A percentile compares a stretch with the other conserved stretches of the same genome.
phyloP scores from a whole-genome alignment of 2,888 invertebrate genomes.

The Ceraclea dissimilis region DNA sequence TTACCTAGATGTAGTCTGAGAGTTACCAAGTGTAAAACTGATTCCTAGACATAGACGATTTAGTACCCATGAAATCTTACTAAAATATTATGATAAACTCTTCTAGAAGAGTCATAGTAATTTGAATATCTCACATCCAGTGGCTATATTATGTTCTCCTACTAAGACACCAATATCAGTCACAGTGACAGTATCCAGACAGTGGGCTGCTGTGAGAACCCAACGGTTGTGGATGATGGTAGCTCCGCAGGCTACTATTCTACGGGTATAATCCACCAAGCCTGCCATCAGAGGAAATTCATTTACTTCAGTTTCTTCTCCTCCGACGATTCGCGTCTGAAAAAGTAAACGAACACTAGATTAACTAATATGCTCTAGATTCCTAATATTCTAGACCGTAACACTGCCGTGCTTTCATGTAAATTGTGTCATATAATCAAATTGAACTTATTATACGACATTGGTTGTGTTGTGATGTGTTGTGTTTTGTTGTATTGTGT shows the following conservation, averaged over 20 bases:
- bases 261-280: conserved; percentile 28
- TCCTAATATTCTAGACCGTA: too few relatives aligned
- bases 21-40: too few relatives aligned
- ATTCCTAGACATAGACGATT: too few relatives aligned
- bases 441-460: too few relatives aligned
- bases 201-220: conserved; percentile 52
- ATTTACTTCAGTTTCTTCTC: conserved; percentile 34
- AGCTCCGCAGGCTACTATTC: conserved; percentile 47
- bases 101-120: not conserved
- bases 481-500: too few relatives aligned
- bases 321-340: conserved; percentile 42
- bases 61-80: too few relatives aligned
- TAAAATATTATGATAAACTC: not conserved
- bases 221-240: conserved; percentile 42
- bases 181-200: conserved; percentile 32
- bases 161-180: conserved; percentile 36
- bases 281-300: conserved; percentile 40
- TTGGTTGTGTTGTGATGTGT: too few relatives aligned
- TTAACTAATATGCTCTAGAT: too few relatives aligned
- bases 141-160: conserved; percentile 43
- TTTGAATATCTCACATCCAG: conserved; percentile 1
- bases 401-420: too few relatives aligned
- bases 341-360: too few relatives aligned
- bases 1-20: too few relatives aligned
- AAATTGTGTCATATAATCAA: too few relatives aligned